Evolutionary conservation across 37 sponge, comb jelly and placozoan genomes (phyloP).

Genomic region (Oopsacas minuta): DNA sequence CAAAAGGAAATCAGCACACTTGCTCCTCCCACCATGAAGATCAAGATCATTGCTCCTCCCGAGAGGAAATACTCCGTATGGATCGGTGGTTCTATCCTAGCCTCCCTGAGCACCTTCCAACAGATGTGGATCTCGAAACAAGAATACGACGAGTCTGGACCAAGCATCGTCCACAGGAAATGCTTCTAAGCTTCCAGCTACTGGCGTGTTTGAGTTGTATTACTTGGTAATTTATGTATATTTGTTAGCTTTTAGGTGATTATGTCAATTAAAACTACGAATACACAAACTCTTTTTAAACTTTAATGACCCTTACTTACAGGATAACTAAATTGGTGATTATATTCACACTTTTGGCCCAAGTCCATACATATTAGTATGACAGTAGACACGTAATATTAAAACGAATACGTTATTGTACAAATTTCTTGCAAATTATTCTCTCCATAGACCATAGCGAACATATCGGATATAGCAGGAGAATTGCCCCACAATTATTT

Average conservation of each 20-base stretch:
- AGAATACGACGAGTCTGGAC: constrained; percentile 97
- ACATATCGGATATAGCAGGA: too few species aligned
- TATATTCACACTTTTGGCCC: too few species aligned
- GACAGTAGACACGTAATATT: too few species aligned
- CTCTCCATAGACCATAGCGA: too few species aligned
- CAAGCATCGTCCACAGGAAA: constrained; percentile 99
- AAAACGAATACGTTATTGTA: too few species aligned
- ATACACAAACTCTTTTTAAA: too few species aligned
- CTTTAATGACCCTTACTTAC: too few species aligned
- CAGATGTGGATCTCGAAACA: constrained; percentile 99
- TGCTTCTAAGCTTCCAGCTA: constrained; percentile 78
- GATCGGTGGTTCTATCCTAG: constrained; percentile 99
- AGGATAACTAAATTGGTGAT: neutral
- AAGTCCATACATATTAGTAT: too few species aligned
- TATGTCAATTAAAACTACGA: neutral
- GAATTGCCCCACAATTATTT: too few species aligned
- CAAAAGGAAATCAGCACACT: constrained; percentile 96
- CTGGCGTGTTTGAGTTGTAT: neutral
- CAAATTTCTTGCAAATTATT: too few species aligned
- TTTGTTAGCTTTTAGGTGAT: neutral
- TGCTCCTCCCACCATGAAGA: constrained; percentile 96
- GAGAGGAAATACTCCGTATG: constrained; percentile 99
- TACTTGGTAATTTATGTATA: neutral
- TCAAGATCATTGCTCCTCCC: constrained; percentile 99
- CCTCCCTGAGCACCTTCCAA: constrained; percentile 99